Base-by-base conservation (phyloP, 2,888 invertebrate genomes). In the Sphaeridia pumilis region DNA sequence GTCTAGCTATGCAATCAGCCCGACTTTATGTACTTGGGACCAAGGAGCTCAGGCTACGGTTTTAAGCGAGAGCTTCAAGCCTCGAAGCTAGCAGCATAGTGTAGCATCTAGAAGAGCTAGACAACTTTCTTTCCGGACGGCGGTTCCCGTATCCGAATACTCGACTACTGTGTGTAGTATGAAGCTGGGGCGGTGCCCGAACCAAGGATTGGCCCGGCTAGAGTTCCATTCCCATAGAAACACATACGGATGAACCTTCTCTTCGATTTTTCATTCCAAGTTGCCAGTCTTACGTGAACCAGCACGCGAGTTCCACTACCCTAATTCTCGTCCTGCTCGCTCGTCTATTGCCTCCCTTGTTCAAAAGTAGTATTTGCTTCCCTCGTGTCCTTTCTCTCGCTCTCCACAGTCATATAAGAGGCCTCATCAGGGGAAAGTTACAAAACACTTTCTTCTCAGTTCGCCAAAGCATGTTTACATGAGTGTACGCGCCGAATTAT, bases 181-280 rank as follows among this genome's bases (percentile, higher is more conserved):
- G 28, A 44, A 45, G 54, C 25, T 26, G 44, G 49, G 60, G 60
- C 57, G 58, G 58, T 60, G 58, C 55, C 58, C 51, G 49, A 52
- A 12, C 49, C 5, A 54, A 46, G 54, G 55, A 63, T 59, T 60
- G 63, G 63, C 53, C 49, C 52, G 34, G 51, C 26, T 20, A 46
- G 34, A 42, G 56, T 58, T n/a, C n/a, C n/a, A n/a, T n/a, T 58
- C 53, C 58, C 57, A 55, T 56, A 54, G 58, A 57, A 60, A 63
- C 59, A 54, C 47, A 52, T 57, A 60, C 59, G 61, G 58, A 59
- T 60, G 63, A 61, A 59, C 63, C 58, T 63, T 61, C 63, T 61
- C 63, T 63, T 63, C 61, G 61, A 61, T 61, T 63, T 63, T 63
- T 59, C 35, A 45, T 36, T 41, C 46, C 7, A 22, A 28, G 25